A percentile compares a stretch with the other conserved stretches of the same genome.
Conservation (phyloP, 2,797 vertebrate species). For the Loriculus beryllinus region DNA sequence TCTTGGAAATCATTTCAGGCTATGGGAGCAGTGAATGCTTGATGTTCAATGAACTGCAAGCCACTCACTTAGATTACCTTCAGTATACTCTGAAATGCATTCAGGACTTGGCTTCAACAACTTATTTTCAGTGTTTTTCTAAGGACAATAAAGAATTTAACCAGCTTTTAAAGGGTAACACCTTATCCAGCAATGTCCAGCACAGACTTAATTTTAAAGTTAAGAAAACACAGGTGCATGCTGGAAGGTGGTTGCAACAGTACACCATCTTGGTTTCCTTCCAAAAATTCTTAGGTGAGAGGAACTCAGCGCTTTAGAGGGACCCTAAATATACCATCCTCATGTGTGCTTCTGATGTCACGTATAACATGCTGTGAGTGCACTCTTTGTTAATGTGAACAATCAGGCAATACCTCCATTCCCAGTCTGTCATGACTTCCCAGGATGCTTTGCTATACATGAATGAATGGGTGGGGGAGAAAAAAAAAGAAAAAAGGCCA, state of each 20-base stretch:
- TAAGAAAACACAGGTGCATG: background rate
- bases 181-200: background rate
- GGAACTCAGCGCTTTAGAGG: background rate
- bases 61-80: constrained; percentile 5
- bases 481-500: background rate
- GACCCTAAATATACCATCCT: too few relatives aligned
- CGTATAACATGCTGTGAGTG: background rate
- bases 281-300: background rate
- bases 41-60: background rate
- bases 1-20: background rate
- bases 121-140: background rate
- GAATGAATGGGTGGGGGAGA: background rate
- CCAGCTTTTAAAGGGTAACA: background rate
- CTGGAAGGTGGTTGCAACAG: background rate
- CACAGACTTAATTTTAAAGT: background rate
- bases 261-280: background rate
- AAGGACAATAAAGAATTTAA: background rate
- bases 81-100: background rate
- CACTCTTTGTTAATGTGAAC: background rate
- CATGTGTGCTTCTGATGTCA: background rate
- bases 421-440: background rate
- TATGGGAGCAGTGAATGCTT: background rate
- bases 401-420: background rate
- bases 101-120: background rate
- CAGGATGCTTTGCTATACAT: fast-evolving